These are phyloP conservation scores for Chrysina gloriosa DNA, from an alignment of 2,888 invertebrate species.

Conservation along the genomic window DNA sequence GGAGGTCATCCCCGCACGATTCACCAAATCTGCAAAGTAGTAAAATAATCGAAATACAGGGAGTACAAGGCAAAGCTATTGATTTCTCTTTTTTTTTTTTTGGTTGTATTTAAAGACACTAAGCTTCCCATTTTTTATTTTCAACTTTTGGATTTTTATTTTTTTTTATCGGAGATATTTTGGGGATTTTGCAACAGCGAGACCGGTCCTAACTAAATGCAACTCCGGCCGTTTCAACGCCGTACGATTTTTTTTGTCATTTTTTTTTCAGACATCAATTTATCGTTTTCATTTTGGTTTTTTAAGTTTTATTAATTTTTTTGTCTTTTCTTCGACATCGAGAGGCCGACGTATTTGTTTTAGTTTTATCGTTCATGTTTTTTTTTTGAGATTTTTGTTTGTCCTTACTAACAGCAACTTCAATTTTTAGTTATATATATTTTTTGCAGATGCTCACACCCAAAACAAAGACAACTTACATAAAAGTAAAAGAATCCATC, in stretches of 20 bases:
- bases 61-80: too few relatives aligned
- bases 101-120: too few relatives aligned
- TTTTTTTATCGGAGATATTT: neutral
- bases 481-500: too few relatives aligned
- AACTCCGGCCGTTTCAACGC: neutral
- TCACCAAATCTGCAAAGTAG: neutral
- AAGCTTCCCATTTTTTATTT: neutral
- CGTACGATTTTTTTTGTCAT: slow-evolving; percentile 7
- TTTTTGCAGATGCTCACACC: neutral
- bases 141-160: neutral
- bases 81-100: too few relatives aligned
- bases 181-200: slow-evolving; percentile 14
- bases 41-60: too few relatives aligned
- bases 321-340: neutral
- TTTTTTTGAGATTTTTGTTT: neutral
- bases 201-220: neutral
- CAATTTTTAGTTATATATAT: slow-evolving; percentile 10
- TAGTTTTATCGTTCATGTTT: neutral
- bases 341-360: neutral
- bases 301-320: slow-evolving; percentile 23
- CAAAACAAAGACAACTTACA: too few relatives aligned
- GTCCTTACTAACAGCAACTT: slow-evolving; percentile 27
- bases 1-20: too few relatives aligned
- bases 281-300: slow-evolving; percentile 21
- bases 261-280: slow-evolving; percentile 16